Conservation (phyloP, 2,797 vertebrate genomes). For the Cuculus canorus region DNA sequence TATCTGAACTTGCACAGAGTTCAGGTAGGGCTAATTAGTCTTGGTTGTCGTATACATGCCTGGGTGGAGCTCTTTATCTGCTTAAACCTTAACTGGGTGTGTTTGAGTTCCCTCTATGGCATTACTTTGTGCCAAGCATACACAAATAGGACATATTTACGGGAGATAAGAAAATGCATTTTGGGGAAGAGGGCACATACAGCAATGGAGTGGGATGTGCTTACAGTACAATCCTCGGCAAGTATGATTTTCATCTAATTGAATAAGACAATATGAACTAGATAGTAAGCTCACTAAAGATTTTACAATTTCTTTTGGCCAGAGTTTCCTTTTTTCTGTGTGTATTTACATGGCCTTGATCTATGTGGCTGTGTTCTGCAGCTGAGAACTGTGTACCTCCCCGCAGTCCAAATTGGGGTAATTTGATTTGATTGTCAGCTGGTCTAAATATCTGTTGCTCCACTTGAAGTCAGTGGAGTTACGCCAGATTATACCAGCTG, state of each 20-base stretch:
- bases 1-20: neutral
- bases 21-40: neutral
- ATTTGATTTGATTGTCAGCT: neutral
- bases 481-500: neutral
- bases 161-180: neutral
- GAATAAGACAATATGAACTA: neutral
- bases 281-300: neutral
- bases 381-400: neutral
- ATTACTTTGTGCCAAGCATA: neutral
- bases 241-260: neutral
- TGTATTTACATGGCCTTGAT: neutral
- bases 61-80: neutral
- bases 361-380: neutral
- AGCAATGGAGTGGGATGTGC: neutral
- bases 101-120: neutral
- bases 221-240: neutral
- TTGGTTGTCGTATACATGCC: neutral
- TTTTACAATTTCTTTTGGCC: neutral
- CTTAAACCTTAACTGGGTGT: neutral
- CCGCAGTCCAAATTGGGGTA: neutral
- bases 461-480: neutral
- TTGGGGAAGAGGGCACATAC: neutral
- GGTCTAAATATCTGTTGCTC: neutral
- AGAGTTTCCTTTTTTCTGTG: neutral
- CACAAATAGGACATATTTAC: accelerated